These are phyloP conservation scores for Haplochromis burtoni DNA, from an alignment of 2,113 vertebrate species.

Conservation along the genomic window DNA sequence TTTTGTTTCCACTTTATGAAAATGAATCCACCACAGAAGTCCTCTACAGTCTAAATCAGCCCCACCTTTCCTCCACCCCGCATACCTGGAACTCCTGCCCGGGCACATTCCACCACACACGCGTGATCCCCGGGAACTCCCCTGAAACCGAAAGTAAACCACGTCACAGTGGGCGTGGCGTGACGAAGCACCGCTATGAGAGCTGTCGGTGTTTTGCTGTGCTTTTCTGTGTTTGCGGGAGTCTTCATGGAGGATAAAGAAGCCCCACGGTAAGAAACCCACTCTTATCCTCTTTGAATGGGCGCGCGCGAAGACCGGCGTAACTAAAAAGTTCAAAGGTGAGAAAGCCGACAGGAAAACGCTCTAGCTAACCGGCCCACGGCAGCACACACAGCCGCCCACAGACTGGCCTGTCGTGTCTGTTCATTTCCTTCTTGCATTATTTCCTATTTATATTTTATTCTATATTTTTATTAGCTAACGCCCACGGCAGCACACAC, in stretches of 20 bases:
- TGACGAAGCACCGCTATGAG: neutral
- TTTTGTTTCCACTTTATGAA: neutral
- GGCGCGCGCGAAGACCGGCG: neutral
- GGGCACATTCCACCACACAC: neutral
- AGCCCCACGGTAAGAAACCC: neutral
- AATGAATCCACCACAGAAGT: neutral
- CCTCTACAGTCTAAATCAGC: neutral
- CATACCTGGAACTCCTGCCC: neutral
- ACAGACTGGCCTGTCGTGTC: neutral
- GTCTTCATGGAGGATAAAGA: neutral
- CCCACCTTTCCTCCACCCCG: neutral
- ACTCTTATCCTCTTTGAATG: neutral
- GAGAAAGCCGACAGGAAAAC: neutral
- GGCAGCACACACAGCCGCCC: neutral
- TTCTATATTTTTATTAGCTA: too few relatives aligned
- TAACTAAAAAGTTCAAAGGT: neutral
- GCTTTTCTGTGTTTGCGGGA: neutral
- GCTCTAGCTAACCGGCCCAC: neutral
- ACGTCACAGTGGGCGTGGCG: neutral
- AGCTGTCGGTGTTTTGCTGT: neutral
- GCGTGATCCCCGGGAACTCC: rapidly evolving
- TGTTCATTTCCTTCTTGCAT: too few relatives aligned
- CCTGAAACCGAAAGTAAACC: neutral
- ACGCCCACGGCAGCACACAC: neutral
- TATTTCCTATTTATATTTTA: too few relatives aligned